phyloP scores from a whole-genome alignment of 1,140 invertebrate species.

The Pemphigus obesinymphae region DNA sequence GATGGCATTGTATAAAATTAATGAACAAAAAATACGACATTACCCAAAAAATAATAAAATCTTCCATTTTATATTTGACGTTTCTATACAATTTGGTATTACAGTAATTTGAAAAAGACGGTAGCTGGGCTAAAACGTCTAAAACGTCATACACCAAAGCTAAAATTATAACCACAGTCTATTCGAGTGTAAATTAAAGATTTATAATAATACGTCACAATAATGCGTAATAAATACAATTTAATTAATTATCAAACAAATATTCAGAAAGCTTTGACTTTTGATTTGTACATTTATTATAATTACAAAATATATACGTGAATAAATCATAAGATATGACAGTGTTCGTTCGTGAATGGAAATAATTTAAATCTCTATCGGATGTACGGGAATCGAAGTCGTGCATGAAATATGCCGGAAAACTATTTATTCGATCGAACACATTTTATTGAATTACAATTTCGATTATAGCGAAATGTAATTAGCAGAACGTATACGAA shows the following conservation, averaged over 20 bases:
- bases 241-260: not conserved
- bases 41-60: not conserved
- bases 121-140: not conserved
- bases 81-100: not conserved
- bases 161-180: not conserved
- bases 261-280: not conserved
- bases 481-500: too few relatives aligned
- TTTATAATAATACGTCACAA: too few relatives aligned
- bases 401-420: too few relatives aligned
- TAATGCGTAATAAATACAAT: not conserved
- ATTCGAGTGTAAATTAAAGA: not conserved
- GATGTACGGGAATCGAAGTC: not conserved
- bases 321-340: too few relatives aligned
- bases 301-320: not conserved
- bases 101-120: not conserved
- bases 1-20: not conserved
- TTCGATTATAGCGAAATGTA: too few relatives aligned
- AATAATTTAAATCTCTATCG: not conserved
- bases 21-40: too few relatives aligned
- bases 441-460: too few relatives aligned
- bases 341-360: not conserved
- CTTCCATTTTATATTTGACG: not conserved
- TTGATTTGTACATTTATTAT: not conserved
- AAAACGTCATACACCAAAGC: not conserved
- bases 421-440: too few relatives aligned